Evolutionary conservation across 2,797 vertebrate genomes (phyloP).

Genomic region (Myiothlypis coronata): DNA sequence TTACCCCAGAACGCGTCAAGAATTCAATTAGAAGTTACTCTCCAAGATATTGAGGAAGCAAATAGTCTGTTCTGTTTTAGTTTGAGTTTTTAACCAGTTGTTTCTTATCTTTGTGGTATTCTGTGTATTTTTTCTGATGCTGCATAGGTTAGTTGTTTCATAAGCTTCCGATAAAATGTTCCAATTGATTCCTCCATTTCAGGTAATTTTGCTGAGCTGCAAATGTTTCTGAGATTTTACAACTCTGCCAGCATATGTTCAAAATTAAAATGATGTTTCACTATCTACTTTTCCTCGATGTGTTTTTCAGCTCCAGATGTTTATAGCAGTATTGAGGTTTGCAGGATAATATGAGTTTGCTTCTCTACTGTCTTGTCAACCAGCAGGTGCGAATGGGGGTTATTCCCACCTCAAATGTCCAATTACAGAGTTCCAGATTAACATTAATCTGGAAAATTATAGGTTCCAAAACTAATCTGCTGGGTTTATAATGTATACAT

Average conservation of each 20-base stretch:
- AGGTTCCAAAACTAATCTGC: neutral
- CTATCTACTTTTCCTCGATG: neutral
- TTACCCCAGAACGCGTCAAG: rapidly evolving
- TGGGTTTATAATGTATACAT: neutral
- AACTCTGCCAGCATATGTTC: rapidly evolving
- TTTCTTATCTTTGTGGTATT: neutral
- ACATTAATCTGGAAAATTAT: neutral
- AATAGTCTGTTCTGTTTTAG: neutral
- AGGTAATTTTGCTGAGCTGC: neutral
- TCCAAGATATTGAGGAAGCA: neutral
- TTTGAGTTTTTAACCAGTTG: neutral
- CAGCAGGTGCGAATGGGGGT: neutral
- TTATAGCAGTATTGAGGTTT: neutral
- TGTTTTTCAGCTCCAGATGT: neutral
- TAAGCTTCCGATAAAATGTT: neutral
- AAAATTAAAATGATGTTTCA: neutral
- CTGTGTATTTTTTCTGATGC: neutral
- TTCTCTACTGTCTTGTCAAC: neutral
- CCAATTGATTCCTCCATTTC: neutral
- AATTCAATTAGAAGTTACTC: neutral
- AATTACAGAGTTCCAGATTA: neutral
- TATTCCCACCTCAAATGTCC: neutral
- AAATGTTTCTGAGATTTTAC: neutral
- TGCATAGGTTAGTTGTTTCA: neutral
- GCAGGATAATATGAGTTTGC: neutral